A percentile compares a stretch with the other conserved stretches of the same genome.
These are phyloP conservation scores for Enhydra lutris DNA, from an alignment of 2,113 vertebrate species.

Conservation along the genomic window DNA sequence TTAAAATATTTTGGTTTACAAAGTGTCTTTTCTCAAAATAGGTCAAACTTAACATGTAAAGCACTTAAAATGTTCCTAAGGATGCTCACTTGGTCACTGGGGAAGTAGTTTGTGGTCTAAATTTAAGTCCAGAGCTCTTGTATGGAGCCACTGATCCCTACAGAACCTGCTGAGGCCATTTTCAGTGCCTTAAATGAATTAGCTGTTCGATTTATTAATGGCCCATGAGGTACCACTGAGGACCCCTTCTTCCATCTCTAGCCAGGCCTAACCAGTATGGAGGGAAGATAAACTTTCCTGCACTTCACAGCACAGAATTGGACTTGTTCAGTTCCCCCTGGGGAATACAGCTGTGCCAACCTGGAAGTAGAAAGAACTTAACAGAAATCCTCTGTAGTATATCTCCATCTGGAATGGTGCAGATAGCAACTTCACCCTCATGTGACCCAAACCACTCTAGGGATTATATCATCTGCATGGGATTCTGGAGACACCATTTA, in stretches of 20 bases:
- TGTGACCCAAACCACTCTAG: background rate
- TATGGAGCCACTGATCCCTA: background rate
- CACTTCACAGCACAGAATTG: background rate
- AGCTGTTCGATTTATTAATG: background rate
- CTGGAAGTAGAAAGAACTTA: background rate
- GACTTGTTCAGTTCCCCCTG: background rate
- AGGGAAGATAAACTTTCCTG: background rate
- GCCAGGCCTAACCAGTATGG: background rate
- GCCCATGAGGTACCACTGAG: background rate
- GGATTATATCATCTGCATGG: background rate
- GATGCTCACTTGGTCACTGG: background rate
- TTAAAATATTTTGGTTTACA: constrained; percentile 6
- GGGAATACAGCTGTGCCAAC: background rate
- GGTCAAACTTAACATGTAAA: background rate
- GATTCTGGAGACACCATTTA: background rate
- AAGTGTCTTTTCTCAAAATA: constrained; percentile 12
- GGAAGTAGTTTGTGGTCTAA: background rate
- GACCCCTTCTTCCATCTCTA: background rate
- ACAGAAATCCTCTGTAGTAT: background rate
- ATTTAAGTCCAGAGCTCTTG: background rate
- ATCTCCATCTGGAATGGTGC: background rate
- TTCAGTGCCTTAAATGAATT: background rate
- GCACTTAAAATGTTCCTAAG: background rate
- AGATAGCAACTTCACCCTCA: background rate
- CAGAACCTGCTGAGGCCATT: background rate